A percentile compares a stretch with the other conserved stretches of the same genome.
Evolutionary conservation across 1,140 invertebrate species (phyloP).

Genomic region (Bicyclus anynana): DNA sequence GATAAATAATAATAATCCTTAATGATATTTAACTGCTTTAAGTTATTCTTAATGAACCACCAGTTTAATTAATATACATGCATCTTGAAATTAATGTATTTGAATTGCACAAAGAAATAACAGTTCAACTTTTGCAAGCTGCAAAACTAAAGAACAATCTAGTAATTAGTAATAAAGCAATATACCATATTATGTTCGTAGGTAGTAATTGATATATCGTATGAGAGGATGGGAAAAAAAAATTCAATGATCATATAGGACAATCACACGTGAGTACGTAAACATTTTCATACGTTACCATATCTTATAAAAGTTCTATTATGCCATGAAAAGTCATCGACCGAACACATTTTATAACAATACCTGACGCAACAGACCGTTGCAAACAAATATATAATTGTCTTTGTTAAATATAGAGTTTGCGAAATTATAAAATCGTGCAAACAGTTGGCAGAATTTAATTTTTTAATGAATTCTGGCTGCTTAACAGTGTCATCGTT

Average conservation of each 20-base stretch:
- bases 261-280: no score
- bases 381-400: background rate
- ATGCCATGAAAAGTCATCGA: background rate
- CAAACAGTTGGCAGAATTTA: background rate
- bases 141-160: background rate
- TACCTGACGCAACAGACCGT: background rate
- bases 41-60: background rate
- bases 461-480: background rate
- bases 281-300: no score
- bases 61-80: no score
- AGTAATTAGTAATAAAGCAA: background rate
- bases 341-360: background rate
- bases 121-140: background rate
- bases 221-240: no score
- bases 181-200: background rate
- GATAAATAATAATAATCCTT: background rate
- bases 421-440: background rate
- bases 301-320: background rate
- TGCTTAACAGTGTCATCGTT: background rate
- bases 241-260: no score
- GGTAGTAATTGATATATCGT: no score
- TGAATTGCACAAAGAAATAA: no score
- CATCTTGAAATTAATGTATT: no score
- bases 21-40: no score
- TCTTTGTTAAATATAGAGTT: background rate